A percentile compares a stretch with the other conserved stretches of the same genome.
These are phyloP conservation scores for Canis aureus DNA, from an alignment of 2,113 vertebrate species.

Conservation along the genomic window DNA sequence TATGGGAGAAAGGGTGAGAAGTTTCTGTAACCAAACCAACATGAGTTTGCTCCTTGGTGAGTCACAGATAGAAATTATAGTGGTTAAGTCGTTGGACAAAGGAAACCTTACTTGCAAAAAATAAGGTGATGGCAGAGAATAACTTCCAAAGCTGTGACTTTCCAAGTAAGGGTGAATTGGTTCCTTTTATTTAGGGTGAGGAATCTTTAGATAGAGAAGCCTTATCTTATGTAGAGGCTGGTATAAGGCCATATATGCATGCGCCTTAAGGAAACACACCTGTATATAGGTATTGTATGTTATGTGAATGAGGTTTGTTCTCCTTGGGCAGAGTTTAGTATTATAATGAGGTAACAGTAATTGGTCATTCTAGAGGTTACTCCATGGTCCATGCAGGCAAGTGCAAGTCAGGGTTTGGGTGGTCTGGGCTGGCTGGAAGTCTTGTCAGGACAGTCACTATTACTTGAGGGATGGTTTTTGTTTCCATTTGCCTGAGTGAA, in stretches of 20 bases:
- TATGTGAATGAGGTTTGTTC: not conserved
- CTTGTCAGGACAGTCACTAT: not conserved
- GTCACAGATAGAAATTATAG: not conserved
- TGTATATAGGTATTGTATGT: not conserved
- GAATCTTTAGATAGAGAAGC: not conserved
- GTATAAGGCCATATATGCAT: not conserved
- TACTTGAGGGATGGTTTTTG: not conserved
- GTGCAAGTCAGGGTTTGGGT: not conserved
- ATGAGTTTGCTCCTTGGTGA: not conserved
- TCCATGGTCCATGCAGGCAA: not conserved
- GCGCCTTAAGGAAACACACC: not conserved
- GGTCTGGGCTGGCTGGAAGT: not conserved
- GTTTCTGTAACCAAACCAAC: not conserved
- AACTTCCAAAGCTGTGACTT: not conserved
- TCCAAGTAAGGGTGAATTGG: not conserved
- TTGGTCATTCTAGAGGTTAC: not conserved
- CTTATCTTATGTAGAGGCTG: not conserved
- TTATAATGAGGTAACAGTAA: not conserved
- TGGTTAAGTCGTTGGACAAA: not conserved
- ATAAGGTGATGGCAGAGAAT: not conserved
- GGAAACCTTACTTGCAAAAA: not conserved
- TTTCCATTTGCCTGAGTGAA: not conserved
- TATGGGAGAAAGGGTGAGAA: not conserved
- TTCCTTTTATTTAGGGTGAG: not conserved
- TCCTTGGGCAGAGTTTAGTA: not conserved